phyloP scores from a whole-genome alignment of 2,113 vertebrate genomes.

The Periophthalmus modestus region DNA sequence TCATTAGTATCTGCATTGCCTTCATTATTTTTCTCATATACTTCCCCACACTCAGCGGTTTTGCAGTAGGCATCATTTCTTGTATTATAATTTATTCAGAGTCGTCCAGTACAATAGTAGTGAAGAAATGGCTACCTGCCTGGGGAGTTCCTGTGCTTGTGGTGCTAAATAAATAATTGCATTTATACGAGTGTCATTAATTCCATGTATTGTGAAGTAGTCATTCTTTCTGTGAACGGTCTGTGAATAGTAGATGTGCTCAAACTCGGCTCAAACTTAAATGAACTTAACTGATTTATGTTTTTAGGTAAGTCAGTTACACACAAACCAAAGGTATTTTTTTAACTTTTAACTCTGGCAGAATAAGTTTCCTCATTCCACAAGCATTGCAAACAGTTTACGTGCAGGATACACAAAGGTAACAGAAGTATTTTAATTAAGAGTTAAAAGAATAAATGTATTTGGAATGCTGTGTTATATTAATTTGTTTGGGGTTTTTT shows the following conservation, averaged over 20 bases:
- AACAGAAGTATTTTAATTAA: too few relatives aligned
- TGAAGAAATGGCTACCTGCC: neutral
- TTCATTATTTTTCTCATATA: neutral
- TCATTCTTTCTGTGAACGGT: neutral
- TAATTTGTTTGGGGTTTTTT: too few relatives aligned
- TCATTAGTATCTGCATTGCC: neutral
- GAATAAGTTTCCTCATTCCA: too few relatives aligned
- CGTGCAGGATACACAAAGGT: too few relatives aligned
- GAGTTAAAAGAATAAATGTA: too few relatives aligned
- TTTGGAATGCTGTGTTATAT: too few relatives aligned
- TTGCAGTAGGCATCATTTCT: neutral
- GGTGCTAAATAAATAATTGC: slow-evolving; percentile 5
- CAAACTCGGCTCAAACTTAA: neutral
- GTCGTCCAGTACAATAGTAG: neutral
- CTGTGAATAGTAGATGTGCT: neutral
- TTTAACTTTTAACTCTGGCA: too few relatives aligned
- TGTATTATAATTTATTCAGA: slow-evolving; percentile 25
- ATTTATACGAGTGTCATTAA: slow-evolving; percentile 4
- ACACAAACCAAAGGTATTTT: too few relatives aligned
- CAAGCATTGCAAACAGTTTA: too few relatives aligned
- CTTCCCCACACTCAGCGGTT: neutral
- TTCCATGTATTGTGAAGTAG: neutral
- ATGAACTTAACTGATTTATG: too few relatives aligned
- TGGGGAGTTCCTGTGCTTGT: neutral
- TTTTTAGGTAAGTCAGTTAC: neutral